Evolutionary conservation across 2,113 vertebrate species (phyloP), one percentile per base, ranked within the genome.

Genomic region (Triplophysa siluroides): DNA sequence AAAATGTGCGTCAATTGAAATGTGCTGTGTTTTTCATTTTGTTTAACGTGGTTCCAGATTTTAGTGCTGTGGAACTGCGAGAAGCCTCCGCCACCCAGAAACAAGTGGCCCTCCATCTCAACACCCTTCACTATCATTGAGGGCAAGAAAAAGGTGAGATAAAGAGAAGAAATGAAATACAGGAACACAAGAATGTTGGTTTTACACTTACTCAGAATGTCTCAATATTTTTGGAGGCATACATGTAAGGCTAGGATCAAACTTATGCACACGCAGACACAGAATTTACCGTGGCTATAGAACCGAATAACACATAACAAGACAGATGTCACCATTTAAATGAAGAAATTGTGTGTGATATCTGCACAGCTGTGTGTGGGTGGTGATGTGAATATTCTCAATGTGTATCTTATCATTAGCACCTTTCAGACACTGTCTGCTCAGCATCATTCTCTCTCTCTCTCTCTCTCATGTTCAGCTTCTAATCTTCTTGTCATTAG

Each of bases 1-100:
- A 12, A 45, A 80, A 80, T 19, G n/a, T 62, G n/a, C 8, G 43
- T 45, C 5, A 16, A 52, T 38, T 38, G 33, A 38, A 38, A 38
- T 38, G 5, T 38, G 5, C 33, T 38, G 33, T 58, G 19, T 8
- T n/a, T 18, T 24, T 60, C 10, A 23, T 60, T 2, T 56, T 29
- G 23, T 74, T 74, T 74, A 45, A 61, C 61, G 33, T 61, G 71
- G 7, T 10, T 79, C 3, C 81, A 94, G 93, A 92, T 94, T 60
- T 88, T 94, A 83, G 89, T 94, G 86, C 87, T 94, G 81, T 94
- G 93, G 93, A 94, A 92, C 87, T 93, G 89, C 73, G 92, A 93
- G 79, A 94, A 91, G 83, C 91, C 92, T 87, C 91, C 93, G 85
- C 92, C 93, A 69, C 86, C 88, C 8, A 87, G 87, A 85, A 93